These are phyloP conservation scores for Diadumene lineata DNA, from an alignment of 92 coral and sea anemone species.

Conservation along the genomic window DNA sequence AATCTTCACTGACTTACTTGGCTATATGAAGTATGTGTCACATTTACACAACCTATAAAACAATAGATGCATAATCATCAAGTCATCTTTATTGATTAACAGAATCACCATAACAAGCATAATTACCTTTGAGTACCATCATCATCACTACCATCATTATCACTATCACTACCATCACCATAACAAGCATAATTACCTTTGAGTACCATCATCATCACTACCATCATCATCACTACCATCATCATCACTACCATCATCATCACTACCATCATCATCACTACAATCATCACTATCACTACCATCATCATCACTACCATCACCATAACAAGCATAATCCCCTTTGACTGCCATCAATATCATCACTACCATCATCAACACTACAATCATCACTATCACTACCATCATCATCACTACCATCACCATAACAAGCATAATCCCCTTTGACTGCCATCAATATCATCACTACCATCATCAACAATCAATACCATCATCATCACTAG, in stretches of 20 bases:
- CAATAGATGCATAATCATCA: neutral
- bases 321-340: neutral
- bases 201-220: neutral
- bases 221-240: neutral
- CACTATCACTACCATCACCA: neutral
- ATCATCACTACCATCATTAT: neutral
- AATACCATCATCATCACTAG: neutral
- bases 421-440: neutral
- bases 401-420: neutral
- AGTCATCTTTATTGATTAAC: neutral
- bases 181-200: neutral
- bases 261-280: neutral
- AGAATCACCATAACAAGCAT: neutral
- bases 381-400: neutral
- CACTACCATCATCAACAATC: neutral
- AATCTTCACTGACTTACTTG: neutral
- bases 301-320: neutral
- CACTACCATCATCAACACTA: neutral
- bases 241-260: neutral
- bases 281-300: neutral
- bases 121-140: neutral
- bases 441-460: neutral
- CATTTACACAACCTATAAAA: neutral
- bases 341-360: neutral
- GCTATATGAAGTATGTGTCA: neutral